Percentiles rank a stretch among this genome's conserved stretches.
These are phyloP conservation scores for Eretmochelys imbricata DNA, from an alignment of 2,113 vertebrate species.

Conservation along the genomic window DNA sequence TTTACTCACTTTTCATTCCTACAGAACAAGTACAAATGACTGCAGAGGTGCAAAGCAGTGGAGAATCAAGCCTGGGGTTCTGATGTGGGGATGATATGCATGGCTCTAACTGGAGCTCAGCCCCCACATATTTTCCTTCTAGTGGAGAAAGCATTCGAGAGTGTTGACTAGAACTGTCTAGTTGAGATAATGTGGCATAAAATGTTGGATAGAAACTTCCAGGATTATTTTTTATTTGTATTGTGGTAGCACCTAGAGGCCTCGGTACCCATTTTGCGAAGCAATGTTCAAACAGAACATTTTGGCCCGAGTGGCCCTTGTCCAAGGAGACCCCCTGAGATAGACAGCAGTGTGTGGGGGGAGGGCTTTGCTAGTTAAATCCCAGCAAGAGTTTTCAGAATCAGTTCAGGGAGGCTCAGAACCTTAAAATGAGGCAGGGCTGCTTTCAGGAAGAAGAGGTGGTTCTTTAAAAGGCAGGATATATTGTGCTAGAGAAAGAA, in stretches of 20 bases:
- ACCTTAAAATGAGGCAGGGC: neutral
- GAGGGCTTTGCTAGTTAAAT: neutral
- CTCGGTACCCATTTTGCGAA: neutral
- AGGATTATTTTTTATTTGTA: neutral
- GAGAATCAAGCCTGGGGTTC: neutral
- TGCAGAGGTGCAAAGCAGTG: neutral
- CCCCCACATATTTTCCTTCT: neutral
- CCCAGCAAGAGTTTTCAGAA: neutral
- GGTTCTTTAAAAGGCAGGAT: neutral
- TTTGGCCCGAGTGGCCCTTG: too few relatives aligned
- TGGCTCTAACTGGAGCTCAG: neutral
- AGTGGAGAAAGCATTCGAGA: neutral
- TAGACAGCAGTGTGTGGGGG: neutral
- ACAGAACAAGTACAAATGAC: neutral
- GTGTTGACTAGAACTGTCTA: neutral
- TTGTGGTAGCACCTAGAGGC: neutral
- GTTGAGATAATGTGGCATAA: neutral
- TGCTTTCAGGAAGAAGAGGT: neutral
- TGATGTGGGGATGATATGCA: neutral
- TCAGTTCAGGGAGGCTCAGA: neutral
- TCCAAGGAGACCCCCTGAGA: neutral
- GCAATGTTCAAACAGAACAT: neutral
- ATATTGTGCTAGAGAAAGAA: neutral
- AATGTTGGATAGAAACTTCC: neutral
- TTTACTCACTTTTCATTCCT: rapidly evolving